phyloP scores from a whole-genome alignment of 2,888 invertebrate genomes.

The Plagodis pulveraria region DNA sequence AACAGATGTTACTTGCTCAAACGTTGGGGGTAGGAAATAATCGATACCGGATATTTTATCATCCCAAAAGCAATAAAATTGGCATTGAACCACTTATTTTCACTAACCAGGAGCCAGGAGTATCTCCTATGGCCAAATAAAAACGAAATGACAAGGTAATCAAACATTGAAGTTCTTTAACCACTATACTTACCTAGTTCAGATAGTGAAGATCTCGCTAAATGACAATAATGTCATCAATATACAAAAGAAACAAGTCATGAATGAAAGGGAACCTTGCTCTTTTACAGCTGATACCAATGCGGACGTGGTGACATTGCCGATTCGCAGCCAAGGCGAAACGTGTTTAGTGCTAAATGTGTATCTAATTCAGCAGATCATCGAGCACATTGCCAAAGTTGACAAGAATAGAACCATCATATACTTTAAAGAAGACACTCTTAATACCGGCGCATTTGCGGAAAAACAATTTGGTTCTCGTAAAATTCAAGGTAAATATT shows the following conservation, averaged over 20 bases:
- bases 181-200: too few species aligned
- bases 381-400: conserved; percentile 3
- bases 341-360: conserved; percentile 36
- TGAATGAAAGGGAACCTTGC: conserved; percentile 57
- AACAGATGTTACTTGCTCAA: too few species aligned
- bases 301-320: conserved; percentile 49
- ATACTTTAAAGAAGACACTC: not conserved
- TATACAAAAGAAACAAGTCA: conserved; percentile 8
- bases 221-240: conserved; percentile 6
- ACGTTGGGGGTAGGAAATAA: too few species aligned
- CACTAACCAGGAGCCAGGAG: too few species aligned
- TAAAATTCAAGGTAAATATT: not conserved
- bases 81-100: too few species aligned
- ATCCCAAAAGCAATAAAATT: too few species aligned
- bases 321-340: conserved; percentile 49
- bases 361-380: conserved; percentile 26
- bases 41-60: too few species aligned
- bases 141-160: too few species aligned
- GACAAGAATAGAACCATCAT: not conserved
- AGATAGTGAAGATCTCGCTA: not conserved
- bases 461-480: not conserved
- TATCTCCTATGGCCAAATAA: too few species aligned
- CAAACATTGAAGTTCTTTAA: too few species aligned
- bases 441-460: conserved; percentile 2
- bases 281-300: conserved; percentile 46